Evolutionary conservation across 2,888 invertebrate genomes (phyloP), one percentile per base, ranked within the genome.

Genomic region (Archaeoteleia sp.): DNA sequence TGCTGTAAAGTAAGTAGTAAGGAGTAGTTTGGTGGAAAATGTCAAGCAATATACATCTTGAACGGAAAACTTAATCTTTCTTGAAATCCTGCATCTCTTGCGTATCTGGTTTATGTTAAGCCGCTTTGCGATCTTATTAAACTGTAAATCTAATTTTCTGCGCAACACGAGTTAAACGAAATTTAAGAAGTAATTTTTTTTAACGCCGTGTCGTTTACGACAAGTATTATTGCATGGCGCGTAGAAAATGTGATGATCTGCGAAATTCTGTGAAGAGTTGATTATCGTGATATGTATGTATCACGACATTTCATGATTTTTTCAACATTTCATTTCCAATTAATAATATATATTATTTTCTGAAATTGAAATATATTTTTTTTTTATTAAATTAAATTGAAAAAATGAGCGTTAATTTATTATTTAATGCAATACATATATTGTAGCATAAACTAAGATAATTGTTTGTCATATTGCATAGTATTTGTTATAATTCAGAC

Each of bases 171-270:
- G 45, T 58, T 54, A 62, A 72, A 42, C 55, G 57, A 62, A 70
- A 70, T 67, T 67, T 49, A 66, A 71, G 65, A 61, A 67, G 67
- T 49, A 69, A 71, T 67, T 55, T 73, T 58, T 27, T 54, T 62
- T 48, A 30, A 32, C 46, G 15, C 15, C 25, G 9, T 23, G 55
- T 39, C 51, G 45, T 61, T 61, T 45, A 23, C 51, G 32, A 51
- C 39, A 13, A 45, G 32, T 45, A n/a, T n/a, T n/a, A n/a, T n/a
- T n/a, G n/a, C n/a, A n/a, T n/a, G n/a, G n/a, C n/a, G n/a, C n/a
- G 30, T 42, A 23, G 6, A 23, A 20, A 40, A 39, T 17, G 15
- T 39, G 39, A 39, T 15, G 39, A 39, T 39, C 8, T 17, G 17
- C 7, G 12, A 42, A 37, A 34, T 54, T 30, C n/a, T 7, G 1